Percentiles rank a stretch among this genome's conserved stretches.
phyloP scores from a whole-genome alignment of 2,797 vertebrate genomes.

The Poeciliopsis presidionis region DNA sequence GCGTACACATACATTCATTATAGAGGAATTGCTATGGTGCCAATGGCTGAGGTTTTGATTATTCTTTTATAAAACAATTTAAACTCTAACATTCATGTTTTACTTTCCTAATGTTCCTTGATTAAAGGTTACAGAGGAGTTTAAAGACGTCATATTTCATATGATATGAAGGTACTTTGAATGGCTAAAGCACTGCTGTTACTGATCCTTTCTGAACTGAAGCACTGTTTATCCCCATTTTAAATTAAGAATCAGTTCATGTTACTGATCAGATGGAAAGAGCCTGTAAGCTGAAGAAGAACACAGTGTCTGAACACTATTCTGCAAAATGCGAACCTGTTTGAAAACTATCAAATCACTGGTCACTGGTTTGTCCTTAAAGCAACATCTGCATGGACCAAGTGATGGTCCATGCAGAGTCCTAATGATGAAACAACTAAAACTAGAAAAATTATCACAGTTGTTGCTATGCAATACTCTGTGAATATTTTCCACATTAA shows the following conservation, averaged over 20 bases:
- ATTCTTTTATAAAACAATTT: background rate
- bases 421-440: background rate
- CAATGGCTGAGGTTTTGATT: background rate
- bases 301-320: background rate
- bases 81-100: background rate
- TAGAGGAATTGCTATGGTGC: background rate
- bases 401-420: background rate
- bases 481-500: slow-evolving; percentile 2
- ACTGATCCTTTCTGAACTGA: background rate
- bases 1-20: background rate
- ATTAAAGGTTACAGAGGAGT: background rate
- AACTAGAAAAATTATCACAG: background rate
- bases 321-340: background rate
- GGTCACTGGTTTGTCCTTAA: too few relatives aligned
- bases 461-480: background rate
- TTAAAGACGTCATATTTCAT: background rate
- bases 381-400: background rate
- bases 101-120: background rate
- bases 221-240: background rate
- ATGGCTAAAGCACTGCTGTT: background rate
- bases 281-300: background rate
- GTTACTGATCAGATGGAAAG: background rate
- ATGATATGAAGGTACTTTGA: background rate
- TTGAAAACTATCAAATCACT: background rate
- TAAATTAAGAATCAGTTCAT: background rate